Conservation (phyloP, 2,888 invertebrate genomes). For the Cryptops parisi region DNA sequence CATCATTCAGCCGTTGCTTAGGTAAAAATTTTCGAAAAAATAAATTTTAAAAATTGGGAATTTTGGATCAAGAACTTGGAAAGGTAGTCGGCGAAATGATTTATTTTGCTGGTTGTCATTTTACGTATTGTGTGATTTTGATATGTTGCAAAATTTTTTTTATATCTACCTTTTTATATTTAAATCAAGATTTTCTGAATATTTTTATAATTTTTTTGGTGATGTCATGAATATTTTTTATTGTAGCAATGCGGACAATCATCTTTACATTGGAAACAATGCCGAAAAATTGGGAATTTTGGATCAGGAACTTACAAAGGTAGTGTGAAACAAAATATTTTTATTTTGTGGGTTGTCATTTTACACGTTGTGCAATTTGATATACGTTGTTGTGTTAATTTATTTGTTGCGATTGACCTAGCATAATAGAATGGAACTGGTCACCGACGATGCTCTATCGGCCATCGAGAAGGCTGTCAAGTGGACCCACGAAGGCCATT, state of each 20-base stretch:
- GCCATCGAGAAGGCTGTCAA: conserved; percentile 30
- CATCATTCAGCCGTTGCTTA: conserved; percentile 28
- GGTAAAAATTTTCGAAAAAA: no score
- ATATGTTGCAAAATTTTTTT: no score
- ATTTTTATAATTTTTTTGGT: neutral
- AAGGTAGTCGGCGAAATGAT: no score
- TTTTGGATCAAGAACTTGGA: no score
- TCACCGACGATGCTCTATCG: conserved; percentile 30
- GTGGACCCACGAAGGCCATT: conserved; percentile 32
- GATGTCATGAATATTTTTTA: no score
- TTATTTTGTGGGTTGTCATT: neutral
- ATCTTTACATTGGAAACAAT: conserved; percentile 27
- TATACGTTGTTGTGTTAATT: neutral
- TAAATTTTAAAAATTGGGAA: no score
- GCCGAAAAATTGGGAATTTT: conserved; percentile 27
- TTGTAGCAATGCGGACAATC: conserved; percentile 25
- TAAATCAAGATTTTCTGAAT: no score
- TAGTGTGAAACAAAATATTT: conserved; percentile 16
- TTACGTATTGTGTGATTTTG: no score
- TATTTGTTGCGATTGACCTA: neutral
- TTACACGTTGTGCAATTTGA: neutral
- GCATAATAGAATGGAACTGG: conserved; percentile 28
- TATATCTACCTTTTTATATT: no score
- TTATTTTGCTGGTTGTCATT: no score
- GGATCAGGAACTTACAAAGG: conserved; percentile 30